phyloP scores from a whole-genome alignment of 1,140 invertebrate genomes.

The Drosophila carrolli region DNA sequence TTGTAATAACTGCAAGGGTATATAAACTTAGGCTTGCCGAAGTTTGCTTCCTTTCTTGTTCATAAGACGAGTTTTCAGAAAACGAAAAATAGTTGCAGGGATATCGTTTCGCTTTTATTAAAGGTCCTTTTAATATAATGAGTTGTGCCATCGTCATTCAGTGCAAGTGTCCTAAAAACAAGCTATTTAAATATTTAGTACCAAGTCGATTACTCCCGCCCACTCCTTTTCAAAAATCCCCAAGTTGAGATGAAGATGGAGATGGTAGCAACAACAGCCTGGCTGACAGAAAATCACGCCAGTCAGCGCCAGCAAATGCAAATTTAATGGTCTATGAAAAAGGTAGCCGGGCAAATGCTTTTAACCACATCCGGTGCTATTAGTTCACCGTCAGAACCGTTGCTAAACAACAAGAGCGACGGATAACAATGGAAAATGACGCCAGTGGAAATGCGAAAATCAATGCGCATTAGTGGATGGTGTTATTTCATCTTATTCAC shows the following conservation, averaged over 20 bases:
- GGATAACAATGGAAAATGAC: conserved; percentile 70
- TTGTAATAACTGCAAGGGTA: no score
- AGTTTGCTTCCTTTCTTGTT: no score
- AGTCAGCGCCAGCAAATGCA: conserved; percentile 75
- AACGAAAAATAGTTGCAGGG: no score
- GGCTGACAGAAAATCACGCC: conserved; percentile 58
- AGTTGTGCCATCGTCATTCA: not conserved
- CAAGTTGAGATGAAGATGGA: conserved; percentile 22
- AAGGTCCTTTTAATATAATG: not conserved
- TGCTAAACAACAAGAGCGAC: conserved; percentile 27
- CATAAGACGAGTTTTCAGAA: no score
- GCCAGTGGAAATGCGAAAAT: conserved; percentile 73
- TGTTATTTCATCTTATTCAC: conserved; percentile 66
- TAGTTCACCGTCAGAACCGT: conserved; percentile 53
- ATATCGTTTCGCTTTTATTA: not conserved
- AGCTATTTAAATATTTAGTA: conserved; percentile 58
- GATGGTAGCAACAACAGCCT: conserved; percentile 4
- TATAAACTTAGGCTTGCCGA: no score
- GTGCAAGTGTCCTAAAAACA: not conserved
- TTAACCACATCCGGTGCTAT: conserved; percentile 80
- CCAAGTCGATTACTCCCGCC: conserved; percentile 22
- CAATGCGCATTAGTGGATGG: conserved; percentile 76
- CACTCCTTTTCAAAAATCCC: conserved; percentile 1
- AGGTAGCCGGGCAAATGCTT: conserved; percentile 78
- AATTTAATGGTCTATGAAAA: conserved; percentile 82